These are phyloP conservation scores for Nephila pilipes DNA, from an alignment of 1,140 invertebrate species.

Conservation along the genomic window DNA sequence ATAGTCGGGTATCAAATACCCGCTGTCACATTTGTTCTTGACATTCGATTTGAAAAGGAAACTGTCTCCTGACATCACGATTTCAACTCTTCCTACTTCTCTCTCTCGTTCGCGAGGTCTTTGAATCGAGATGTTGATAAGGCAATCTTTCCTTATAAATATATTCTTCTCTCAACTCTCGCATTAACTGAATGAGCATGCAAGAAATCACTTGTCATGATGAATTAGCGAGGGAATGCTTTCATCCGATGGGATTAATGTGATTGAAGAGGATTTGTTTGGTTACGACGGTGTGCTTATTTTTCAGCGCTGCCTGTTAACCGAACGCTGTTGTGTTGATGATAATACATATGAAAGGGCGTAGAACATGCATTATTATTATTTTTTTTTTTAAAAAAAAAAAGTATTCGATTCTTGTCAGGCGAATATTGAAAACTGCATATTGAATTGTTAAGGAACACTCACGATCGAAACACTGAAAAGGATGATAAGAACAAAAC, in stretches of 20 bases:
- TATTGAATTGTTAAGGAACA: too few relatives aligned
- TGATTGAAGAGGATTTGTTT: neutral
- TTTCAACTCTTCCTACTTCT: slow-evolving; percentile 19
- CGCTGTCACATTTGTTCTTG: slow-evolving; percentile 52
- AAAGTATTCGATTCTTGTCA: too few relatives aligned
- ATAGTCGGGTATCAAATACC: slow-evolving; percentile 27
- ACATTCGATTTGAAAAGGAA: slow-evolving; percentile 60
- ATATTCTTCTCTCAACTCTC: neutral
- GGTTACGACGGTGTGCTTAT: neutral
- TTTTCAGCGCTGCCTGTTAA: too few relatives aligned
- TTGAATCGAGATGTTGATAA: slow-evolving; percentile 25
- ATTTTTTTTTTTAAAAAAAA: too few relatives aligned
- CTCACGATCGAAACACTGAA: too few relatives aligned
- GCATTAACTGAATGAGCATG: neutral
- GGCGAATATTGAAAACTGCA: too few relatives aligned
- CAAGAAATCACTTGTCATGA: slow-evolving; percentile 35
- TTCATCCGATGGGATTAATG: neutral
- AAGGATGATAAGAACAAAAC: too few relatives aligned
- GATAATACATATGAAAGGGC: too few relatives aligned
- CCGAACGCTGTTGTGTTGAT: too few relatives aligned
- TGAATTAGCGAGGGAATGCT: neutral
- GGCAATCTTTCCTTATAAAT: neutral
- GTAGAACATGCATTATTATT: too few relatives aligned
- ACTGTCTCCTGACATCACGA: slow-evolving; percentile 17
- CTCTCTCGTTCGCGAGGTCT: neutral